Percentiles rank a stretch among this genome's conserved stretches.
These are phyloP conservation scores for Tenualosa ilisha DNA, from an alignment of 2,797 vertebrate genomes.

Conservation along the genomic window DNA sequence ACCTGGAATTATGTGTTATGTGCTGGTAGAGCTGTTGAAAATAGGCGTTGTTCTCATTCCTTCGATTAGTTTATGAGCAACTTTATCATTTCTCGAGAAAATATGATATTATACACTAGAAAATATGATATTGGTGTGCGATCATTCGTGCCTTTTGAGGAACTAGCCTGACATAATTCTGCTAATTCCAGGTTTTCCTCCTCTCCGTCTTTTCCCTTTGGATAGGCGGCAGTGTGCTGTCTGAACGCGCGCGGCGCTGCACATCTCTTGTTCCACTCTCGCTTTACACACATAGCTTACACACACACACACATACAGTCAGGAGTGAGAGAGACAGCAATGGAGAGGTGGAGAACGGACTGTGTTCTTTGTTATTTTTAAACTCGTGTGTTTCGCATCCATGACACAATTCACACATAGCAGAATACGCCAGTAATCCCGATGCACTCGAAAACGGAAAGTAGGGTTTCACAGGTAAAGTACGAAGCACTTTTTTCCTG, in stretches of 20 bases:
- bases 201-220: constrained; percentile 44
- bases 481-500: constrained; percentile 71
- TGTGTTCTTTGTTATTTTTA: constrained; percentile 81
- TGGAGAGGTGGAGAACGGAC: constrained; percentile 77
- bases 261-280: constrained; percentile 57
- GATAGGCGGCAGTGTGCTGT: constrained; percentile 63
- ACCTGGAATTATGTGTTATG: background rate
- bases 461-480: constrained; percentile 73
- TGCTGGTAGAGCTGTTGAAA: background rate
- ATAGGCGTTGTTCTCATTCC: background rate
- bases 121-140: background rate
- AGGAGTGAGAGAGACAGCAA: constrained; percentile 70
- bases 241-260: constrained; percentile 78
- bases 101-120: background rate
- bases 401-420: constrained; percentile 67
- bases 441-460: constrained; percentile 69
- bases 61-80: background rate
- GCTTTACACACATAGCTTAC: constrained; percentile 57
- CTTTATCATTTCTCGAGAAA: background rate
- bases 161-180: constrained; percentile 8
- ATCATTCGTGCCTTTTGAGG: constrained; percentile 10
- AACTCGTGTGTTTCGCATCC: constrained; percentile 70
- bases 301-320: constrained; percentile 42
- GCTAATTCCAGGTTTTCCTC: constrained; percentile 28
- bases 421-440: constrained; percentile 61